Evolutionary conservation across 1,140 invertebrate genomes (phyloP).

Genomic region (Papilio helenus): DNA sequence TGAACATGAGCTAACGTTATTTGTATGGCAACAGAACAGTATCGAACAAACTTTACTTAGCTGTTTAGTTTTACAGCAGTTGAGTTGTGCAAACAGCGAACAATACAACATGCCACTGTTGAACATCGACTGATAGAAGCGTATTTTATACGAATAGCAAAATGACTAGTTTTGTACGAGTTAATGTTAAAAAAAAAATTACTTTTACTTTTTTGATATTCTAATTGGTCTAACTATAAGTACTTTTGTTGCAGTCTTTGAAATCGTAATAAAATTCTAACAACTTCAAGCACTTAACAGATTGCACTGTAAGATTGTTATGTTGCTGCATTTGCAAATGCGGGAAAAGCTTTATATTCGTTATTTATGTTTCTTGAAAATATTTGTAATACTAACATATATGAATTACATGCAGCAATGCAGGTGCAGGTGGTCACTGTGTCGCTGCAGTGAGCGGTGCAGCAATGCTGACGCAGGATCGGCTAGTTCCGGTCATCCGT

Average conservation of each 20-base stretch:
- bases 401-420: background rate
- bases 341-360: background rate
- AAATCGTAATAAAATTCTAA: background rate
- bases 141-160: background rate
- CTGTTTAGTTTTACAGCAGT: background rate
- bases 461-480: background rate
- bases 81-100: background rate
- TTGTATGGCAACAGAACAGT: background rate
- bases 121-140: background rate
- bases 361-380: background rate
- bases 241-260: background rate
- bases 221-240: background rate
- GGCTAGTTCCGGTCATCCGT: background rate
- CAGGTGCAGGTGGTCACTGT: background rate
- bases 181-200: background rate
- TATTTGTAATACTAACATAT: background rate
- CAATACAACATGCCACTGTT: background rate
- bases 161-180: background rate
- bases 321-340: background rate
- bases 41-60: background rate
- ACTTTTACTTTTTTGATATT: background rate
- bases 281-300: background rate
- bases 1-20: background rate
- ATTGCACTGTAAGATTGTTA: background rate
- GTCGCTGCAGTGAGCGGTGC: background rate